Evolutionary conservation across 2,888 invertebrate genomes (phyloP).

Genomic region (Sabellastarte sp.): DNA sequence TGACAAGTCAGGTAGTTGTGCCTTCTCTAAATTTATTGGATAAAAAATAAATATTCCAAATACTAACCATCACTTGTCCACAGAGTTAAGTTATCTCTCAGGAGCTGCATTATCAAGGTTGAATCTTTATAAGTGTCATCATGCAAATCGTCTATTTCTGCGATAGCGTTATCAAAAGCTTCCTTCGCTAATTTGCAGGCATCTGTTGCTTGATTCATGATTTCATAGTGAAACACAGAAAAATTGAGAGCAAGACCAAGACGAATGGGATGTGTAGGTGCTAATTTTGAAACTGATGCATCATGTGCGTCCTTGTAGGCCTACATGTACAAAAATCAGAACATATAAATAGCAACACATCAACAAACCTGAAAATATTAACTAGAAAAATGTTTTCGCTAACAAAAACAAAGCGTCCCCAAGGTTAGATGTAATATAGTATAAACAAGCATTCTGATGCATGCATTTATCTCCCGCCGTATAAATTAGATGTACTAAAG

Average conservation of each 20-base stretch:
- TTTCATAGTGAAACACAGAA: background rate
- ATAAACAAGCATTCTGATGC: too few relatives aligned
- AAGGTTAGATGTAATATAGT: too few relatives aligned
- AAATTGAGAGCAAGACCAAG: background rate
- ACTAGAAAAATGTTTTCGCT: too few relatives aligned
- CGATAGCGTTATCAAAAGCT: background rate
- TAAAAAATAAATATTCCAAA: too few relatives aligned
- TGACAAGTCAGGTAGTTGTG: too few relatives aligned
- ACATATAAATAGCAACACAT: too few relatives aligned
- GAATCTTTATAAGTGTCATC: slow-evolving; percentile 1
- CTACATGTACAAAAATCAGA: too few relatives aligned
- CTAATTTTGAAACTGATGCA: background rate
- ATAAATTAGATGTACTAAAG: too few relatives aligned
- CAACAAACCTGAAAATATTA: too few relatives aligned
- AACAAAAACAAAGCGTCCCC: too few relatives aligned
- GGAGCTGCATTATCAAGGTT: slow-evolving; percentile 7
- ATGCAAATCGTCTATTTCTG: background rate
- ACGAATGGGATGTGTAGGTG: background rate
- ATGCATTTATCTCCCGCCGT: too few relatives aligned
- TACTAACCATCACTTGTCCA: slow-evolving; percentile 2
- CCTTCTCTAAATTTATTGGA: too few relatives aligned
- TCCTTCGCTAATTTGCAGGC: slow-evolving; percentile 1
- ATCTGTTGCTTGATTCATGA: background rate
- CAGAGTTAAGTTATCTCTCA: slow-evolving; percentile 11
- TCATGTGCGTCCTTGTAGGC: background rate